A percentile compares a stretch with the other conserved stretches of the same genome.
These are phyloP conservation scores for Drosophila parabipectinata DNA, from an alignment of 1,140 invertebrate genomes.

Conservation along the genomic window DNA sequence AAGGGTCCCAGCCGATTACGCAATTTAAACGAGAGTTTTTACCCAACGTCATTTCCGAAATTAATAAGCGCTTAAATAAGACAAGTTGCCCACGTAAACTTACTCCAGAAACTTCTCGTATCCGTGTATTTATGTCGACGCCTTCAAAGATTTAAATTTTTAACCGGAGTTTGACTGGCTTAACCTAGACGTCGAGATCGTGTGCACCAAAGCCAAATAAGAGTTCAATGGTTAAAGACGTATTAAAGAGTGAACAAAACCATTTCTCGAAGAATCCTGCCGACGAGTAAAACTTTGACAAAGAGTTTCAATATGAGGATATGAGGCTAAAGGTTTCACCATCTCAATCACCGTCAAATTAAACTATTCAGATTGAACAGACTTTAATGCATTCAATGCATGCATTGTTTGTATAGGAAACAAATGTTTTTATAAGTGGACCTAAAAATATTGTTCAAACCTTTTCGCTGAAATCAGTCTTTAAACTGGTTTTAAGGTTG, in stretches of 20 bases:
- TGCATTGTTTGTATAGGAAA: too few species aligned
- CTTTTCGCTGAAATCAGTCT: too few species aligned
- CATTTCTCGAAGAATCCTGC: conserved; percentile 51
- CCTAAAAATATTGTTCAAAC: too few species aligned
- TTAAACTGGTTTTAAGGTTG: too few species aligned
- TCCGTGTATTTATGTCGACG: conserved; percentile 33
- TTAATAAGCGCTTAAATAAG: conserved; percentile 71
- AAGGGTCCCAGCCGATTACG: conserved; percentile 11
- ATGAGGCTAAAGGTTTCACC: conserved; percentile 2
- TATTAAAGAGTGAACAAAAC: conserved; percentile 62
- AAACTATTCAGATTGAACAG: not conserved
- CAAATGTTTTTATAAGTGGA: too few species aligned
- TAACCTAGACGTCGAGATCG: conserved; percentile 82
- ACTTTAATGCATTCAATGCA: too few species aligned
- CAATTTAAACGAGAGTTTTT: conserved; percentile 73
- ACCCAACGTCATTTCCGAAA: conserved; percentile 74
- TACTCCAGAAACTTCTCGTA: conserved; percentile 39
- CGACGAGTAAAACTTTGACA: conserved; percentile 81
- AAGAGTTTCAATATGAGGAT: conserved; percentile 64
- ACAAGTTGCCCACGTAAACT: conserved; percentile 61
- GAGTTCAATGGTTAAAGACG: conserved; percentile 28
- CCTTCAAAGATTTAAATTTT: conserved; percentile 53
- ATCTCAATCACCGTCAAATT: not conserved
- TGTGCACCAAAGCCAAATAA: conserved; percentile 24
- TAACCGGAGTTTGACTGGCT: conserved; percentile 83